Evolutionary conservation across 2,797 vertebrate genomes (phyloP).

Genomic region (Syngnathus acus): DNA sequence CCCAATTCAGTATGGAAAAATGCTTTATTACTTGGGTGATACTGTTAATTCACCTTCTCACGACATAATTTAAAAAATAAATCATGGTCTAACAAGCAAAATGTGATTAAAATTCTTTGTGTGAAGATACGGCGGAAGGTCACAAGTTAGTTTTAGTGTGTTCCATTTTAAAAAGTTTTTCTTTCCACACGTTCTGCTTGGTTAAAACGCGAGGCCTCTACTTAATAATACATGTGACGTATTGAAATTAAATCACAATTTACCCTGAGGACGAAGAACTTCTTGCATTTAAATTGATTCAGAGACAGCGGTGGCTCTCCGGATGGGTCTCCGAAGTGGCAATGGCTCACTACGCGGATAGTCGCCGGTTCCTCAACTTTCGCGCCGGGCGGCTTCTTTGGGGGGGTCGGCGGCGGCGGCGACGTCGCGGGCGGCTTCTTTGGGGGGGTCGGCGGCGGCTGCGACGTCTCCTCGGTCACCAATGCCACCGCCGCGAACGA

Average conservation of each 20-base stretch:
- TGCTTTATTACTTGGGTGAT: not conserved
- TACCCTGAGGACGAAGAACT: constrained; percentile 74
- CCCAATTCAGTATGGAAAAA: not conserved
- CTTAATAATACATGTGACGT: not conserved
- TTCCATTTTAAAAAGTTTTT: not conserved
- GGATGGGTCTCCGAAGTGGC: not conserved
- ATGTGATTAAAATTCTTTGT: not conserved
- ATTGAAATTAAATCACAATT: constrained; percentile 7
- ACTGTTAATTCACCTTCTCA: too few relatives aligned
- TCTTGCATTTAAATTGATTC: constrained; percentile 55
- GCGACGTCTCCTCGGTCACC: too few relatives aligned
- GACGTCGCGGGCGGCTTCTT: too few relatives aligned
- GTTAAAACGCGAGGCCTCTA: not conserved
- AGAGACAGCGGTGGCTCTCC: constrained; percentile 12
- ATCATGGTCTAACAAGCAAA: not conserved
- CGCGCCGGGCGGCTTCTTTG: not conserved
- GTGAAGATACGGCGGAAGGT: not conserved
- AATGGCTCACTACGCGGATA: not conserved
- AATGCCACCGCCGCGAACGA: not conserved
- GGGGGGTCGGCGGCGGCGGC: too few relatives aligned
- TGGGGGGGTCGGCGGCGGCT: too few relatives aligned
- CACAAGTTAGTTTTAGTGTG: not conserved
- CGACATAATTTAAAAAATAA: too few relatives aligned
- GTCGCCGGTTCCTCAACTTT: not conserved
- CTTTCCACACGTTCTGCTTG: too few relatives aligned